Evolutionary conservation across 2,888 invertebrate genomes (phyloP), one percentile per base, ranked within the genome.

Genomic region (Macropis europaea): DNA sequence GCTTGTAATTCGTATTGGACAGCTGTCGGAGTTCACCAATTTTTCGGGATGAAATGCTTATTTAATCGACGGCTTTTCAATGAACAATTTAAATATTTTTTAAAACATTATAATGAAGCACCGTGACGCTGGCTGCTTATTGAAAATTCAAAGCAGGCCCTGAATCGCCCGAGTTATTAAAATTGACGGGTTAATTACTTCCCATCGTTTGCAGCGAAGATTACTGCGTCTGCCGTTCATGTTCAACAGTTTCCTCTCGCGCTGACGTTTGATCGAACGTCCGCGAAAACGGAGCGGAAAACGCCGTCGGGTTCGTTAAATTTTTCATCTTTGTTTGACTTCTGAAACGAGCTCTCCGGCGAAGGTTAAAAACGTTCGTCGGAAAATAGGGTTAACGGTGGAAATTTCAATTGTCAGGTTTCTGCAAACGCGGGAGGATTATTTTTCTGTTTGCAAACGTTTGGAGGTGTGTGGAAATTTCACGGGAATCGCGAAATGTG

Each of bases 241-340:
- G 26, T 26, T 26, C 2, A 17, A 15, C 2, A 15, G 9, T 30
- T 34, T 32, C 26, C 2, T 45, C n/a, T 15, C 6, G 9, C 4
- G 19, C 4, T 28, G 24, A 19, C 15, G 17, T 53, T 52, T 43
- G 26, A 56, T 24, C 32, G 47, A 38, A 5, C 32, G 32, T 15
- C 19, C 28, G 9, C 36, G 13, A 45, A 3, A 1, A 38, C 6
- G 6, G 22, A 4, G 11, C 1, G 13, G 24, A 24, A 22, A 1
- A 45, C 45, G 4, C 28, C n/a, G n/a, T n/a, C n/a, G n/a, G 45
- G 22, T 22, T 56, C 30, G 45, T 24, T 57, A 45, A 30, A 42
- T 57, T 30, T 30, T 2, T 24, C 50, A 50, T 60, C n/a, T 50
- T 63, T 43, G 36, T 30, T 60, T 30, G 7, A 30, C 19, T 63